Evolutionary conservation across 2,888 invertebrate genomes (phyloP), one percentile per base, ranked within the genome.

Genomic region (Parnassius glacialis): DNA sequence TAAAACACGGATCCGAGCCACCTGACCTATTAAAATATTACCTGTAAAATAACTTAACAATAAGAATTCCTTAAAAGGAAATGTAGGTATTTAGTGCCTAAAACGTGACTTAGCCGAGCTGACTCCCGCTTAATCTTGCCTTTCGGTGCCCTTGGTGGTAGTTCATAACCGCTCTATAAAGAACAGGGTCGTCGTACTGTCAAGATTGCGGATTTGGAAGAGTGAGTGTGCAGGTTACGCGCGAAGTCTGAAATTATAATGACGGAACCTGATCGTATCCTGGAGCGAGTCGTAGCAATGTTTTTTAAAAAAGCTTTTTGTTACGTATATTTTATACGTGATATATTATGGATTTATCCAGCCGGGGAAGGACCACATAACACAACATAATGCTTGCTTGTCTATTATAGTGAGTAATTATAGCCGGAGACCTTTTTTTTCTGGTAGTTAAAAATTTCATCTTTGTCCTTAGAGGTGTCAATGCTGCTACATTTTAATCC

Each of bases 151-250:
- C 86, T 84, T 83, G 83, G 74, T 73, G 69, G 73, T 80, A 79
- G 77, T 81, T 80, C 78, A 82, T 85, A 83, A 82, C 84, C 82
- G 82, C 75, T 74, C 76, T 74, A 74, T 79, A 79, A 80, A 76
- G 70, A 78, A 72, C 87, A 90, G 88, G 88, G 88, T 89, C 88
- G 84, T 85, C 87, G 90, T 71, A 86, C 89, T 84, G 82, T 63
- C 72, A 75, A 81, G 84, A 87, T 87, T 85, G 85, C 87, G 88
- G 87, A 87, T 85, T 83, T 74, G 71, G 73, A 61, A 43, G 47
- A 45, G 48, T 13, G 47, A 10, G 47, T 47, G 42, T 10, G 12
- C 9, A 9, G 48, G 57, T 50, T 52, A 47, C 56, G 48, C 48
- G 34, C 25, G 25, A n/a, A 25, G 10, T 41, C 41, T 47, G 10